Conservation (phyloP, 1,140 invertebrate genomes). For the Planococcus citri region DNA sequence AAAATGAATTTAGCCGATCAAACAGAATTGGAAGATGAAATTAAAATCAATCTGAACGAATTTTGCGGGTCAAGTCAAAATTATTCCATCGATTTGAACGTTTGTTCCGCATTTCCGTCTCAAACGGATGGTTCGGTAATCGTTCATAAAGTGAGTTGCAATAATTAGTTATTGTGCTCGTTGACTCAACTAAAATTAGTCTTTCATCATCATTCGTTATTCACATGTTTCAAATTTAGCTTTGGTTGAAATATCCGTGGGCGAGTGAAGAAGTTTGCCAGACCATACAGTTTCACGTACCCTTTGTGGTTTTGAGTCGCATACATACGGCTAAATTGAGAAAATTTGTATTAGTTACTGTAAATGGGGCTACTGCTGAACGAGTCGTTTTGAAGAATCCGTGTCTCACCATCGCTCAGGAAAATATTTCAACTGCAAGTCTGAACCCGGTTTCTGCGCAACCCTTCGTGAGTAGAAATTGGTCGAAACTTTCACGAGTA, state of each 20-base stretch:
- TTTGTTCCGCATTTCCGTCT: background rate
- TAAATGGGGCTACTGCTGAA: background rate
- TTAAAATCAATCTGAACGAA: background rate
- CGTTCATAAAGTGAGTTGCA: background rate
- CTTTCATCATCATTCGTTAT: too few species aligned
- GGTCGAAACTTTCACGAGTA: background rate
- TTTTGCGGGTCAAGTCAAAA: background rate
- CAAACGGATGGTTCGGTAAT: background rate
- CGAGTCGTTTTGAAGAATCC: background rate
- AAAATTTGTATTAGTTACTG: background rate
- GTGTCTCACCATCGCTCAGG: background rate
- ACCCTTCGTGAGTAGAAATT: background rate
- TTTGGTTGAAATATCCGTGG: constrained; percentile 6
- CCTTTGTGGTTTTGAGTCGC: background rate
- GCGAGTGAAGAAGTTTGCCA: background rate
- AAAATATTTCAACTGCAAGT: background rate
- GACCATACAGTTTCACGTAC: background rate
- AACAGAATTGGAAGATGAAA: background rate
- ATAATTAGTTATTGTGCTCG: too few species aligned
- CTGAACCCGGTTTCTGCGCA: background rate
- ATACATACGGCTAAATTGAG: background rate
- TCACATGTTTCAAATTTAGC: background rate
- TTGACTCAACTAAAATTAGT: too few species aligned
- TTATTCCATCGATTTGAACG: background rate
- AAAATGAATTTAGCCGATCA: background rate